Base-by-base conservation (phyloP, 2,797 vertebrate genomes). In the Vultur gryphus region DNA sequence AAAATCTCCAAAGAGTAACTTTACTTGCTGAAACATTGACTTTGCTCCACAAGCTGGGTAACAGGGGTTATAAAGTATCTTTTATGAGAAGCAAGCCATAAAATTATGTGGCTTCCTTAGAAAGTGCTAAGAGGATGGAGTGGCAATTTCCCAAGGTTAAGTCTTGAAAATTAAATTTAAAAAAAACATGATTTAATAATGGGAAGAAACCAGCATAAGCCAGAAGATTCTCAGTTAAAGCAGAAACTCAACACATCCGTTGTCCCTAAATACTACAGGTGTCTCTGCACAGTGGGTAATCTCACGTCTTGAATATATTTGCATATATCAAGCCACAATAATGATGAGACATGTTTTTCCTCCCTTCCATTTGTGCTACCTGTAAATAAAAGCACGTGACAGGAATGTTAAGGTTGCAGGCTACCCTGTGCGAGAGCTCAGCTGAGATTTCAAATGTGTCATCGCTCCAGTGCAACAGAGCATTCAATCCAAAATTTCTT, bases 301-400 rank as follows among this genome's bases (percentile, higher is more conserved):
- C 94, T 93, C 59, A 71, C 51, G 58, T 92, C 61, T 94, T 94
- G 96, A 97, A 97, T 97, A 95, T 94, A 97, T 95, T 89, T 66
- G 91, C 75, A 87, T 96, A 85, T 95, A 97, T 97, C 94, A 97
- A 97, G 92, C 82, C 93, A 87, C 80, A 95, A 58, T 93, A 97
- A 90, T 96, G 94, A 96, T 92, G 91, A 97, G 95, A 90, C 89
- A 92, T 96, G 91, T 86, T 92, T 96, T 91, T 86, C 76, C 78
- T 94, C 89, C 90, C 83, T 95, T 91, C 71, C 90, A 91, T 96
- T 97, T 97, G 92, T 93, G 93, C 91, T 96, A 76, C 59, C 77
- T 96, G 96, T 97, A 97, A 97, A 97, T 97, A 96, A 97, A 98
- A 97, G 87, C 93, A 95, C 13, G 61, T 92, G 93, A 78, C 51